Base-by-base conservation (phyloP, 2,888 invertebrate genomes). In the Yponomeuta malinellus region DNA sequence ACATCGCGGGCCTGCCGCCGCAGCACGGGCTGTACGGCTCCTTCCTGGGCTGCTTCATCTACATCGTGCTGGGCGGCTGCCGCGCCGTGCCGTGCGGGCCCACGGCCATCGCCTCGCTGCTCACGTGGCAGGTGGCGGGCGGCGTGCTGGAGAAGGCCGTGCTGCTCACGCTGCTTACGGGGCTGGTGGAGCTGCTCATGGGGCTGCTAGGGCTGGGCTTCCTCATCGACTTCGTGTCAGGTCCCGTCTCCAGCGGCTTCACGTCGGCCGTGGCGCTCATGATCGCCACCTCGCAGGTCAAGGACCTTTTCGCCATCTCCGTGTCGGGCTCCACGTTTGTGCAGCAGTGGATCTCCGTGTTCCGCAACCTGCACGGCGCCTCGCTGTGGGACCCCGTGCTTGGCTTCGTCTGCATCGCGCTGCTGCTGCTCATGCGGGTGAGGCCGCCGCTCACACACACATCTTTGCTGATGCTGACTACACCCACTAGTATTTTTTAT, bases 31-130 rank as follows among this genome's bases (percentile, higher is more conserved):
- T 98, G 70, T 98, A 98, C 88, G 96, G 97, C 71, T 97, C 98
- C n/a, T 98, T 98, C 89, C 89, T 98, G 79, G 97, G 98, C 67
- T 96, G 96, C 84, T 96, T 98, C 87, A 93, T 98, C 73, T 98
- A 98, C 92, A 96, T 97, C 78, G 89, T 98, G 76, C 94, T 98
- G 77, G 98, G 98, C 68, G 97, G 97, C 74, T 97, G 97, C 82
- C 97, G 97, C 84, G 98, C 98, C 84, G 96, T 98, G 73, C 98
- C 98, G 0, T 94, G 98, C 77, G 98, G 98, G 12, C 98, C 98
- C 23, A 98, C 98, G 2, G 98, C 98, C 73, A 97, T 98, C 78
- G 95, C 97, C 75, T 97, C 98, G 4, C 91, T 98, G 72, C 93
- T 98, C 76, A 97, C 97, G 0, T 96, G 93, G 85, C 96, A 97